A percentile compares a stretch with the other conserved stretches of the same genome.
Conservation (phyloP, 2,888 invertebrate species). For the Hemistola chrysoprasaria region DNA sequence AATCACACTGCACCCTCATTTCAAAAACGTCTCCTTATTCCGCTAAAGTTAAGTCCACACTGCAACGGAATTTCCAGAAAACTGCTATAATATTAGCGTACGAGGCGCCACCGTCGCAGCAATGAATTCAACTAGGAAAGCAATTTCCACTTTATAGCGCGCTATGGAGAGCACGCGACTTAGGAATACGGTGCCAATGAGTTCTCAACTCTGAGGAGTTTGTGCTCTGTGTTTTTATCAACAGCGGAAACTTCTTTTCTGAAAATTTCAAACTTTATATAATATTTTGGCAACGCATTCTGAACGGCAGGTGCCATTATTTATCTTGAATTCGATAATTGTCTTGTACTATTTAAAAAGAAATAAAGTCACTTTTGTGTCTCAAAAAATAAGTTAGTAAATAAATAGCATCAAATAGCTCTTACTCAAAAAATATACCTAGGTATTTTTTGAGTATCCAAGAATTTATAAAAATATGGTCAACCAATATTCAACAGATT, state of each 20-base stretch:
- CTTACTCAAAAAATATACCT: too few species aligned
- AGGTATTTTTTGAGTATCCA: too few species aligned
- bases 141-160: constrained; percentile 74
- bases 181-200: constrained; percentile 49
- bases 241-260: too few species aligned
- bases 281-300: too few species aligned
- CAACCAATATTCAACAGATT: constrained; percentile 45
- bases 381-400: too few species aligned
- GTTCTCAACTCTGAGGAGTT: constrained; percentile 23
- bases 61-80: constrained; percentile 9
- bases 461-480: constrained; percentile 37
- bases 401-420: too few species aligned
- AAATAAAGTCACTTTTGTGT: too few species aligned
- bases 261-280: too few species aligned
- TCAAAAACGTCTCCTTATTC: constrained; percentile 3
- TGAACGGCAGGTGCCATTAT: too few species aligned
- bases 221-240: constrained; percentile 13
- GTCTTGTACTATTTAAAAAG: too few species aligned
- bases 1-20: not conserved
- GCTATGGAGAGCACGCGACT: constrained; percentile 56
- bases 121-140: constrained; percentile 76
- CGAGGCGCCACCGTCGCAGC: constrained; percentile 41
- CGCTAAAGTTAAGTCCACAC: constrained; percentile 1
- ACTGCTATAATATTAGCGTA: constrained; percentile 23
- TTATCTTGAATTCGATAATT: too few species aligned